Conservation (phyloP, 2,113 vertebrate genomes). For the Sylvietta virens region DNA sequence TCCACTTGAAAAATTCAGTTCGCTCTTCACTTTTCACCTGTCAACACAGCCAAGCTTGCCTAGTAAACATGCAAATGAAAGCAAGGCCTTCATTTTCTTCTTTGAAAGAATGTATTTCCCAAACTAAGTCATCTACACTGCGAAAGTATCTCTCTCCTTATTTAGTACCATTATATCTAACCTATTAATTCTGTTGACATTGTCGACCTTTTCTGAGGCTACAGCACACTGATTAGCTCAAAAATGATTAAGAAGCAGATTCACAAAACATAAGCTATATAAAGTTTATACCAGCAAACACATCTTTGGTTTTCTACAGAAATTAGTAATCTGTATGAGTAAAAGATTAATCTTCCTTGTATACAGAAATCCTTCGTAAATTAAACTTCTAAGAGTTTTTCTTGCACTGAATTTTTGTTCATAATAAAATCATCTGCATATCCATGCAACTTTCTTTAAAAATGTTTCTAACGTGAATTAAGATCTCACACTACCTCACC, state of each 20-base stretch:
- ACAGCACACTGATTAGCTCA: neutral
- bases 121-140: neutral
- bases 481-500: neutral
- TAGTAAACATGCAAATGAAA: neutral
- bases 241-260: neutral
- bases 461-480: neutral
- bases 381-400: neutral
- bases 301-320: neutral
- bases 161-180: neutral
- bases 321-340: neutral
- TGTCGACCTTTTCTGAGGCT: neutral
- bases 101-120: neutral
- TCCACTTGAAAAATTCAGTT: neutral
- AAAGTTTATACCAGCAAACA: neutral
- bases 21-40: neutral
- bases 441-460: neutral
- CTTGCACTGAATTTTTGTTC: neutral
- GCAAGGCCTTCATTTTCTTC: neutral
- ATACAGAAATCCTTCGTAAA: neutral
- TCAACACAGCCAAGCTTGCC: neutral
- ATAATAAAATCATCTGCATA: neutral
- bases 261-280: neutral
- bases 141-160: neutral
- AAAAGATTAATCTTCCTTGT: accelerated
- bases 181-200: neutral